Base-by-base conservation (phyloP, 92 coral and sea anemone species). In the Blastomussa wellsi region DNA sequence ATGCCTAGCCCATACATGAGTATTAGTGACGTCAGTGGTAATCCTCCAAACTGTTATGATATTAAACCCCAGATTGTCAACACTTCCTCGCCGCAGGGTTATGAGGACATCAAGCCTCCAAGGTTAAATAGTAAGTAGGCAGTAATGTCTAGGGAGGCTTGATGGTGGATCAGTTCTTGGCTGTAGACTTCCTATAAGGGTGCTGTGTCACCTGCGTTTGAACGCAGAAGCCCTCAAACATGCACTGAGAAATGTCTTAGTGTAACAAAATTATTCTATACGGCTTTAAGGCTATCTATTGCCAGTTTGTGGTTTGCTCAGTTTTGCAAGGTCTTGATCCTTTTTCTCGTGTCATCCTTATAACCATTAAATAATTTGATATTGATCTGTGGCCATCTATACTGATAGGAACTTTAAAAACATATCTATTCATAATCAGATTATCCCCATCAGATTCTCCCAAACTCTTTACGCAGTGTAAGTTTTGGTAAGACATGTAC, bases 31-130 rank as follows among this genome's bases (percentile, higher is more conserved):
- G 83, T 77, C 22, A 82, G 65, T 72, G 82, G 80, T 62, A 72
- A 86, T 55, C 86, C 79, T 35, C 71, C 88, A 57, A 89, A 88
- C 82, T 55, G 84, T 28, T 94, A 90, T 83, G 95, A 86, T 68
- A 89, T 90, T 20, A 85, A 91, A 49, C 90, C 93, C 28, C 91
- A 88, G 31, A 51, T 87, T 29, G 93, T 90, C 35, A 90, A 73
- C 73, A 85, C 87, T 62, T 88, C 95, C 16, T 79, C 95, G 36
- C 91, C 93, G 0, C 95, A 90, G 78, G 89, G 90, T 75, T 82
- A 85, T 42, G 98, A 94, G 78, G 98, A 92, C 75, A 90, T 94
- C 37, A 94, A 94, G 80, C 98, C 93, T 33, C 87, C 95, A 38
- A 76, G 98, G 55, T 62, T 83, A 72, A 88, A 88, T 66, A 53